These are phyloP conservation scores for Actenoides lindsayi DNA, from an alignment of 2,113 vertebrate genomes.

Conservation along the genomic window DNA sequence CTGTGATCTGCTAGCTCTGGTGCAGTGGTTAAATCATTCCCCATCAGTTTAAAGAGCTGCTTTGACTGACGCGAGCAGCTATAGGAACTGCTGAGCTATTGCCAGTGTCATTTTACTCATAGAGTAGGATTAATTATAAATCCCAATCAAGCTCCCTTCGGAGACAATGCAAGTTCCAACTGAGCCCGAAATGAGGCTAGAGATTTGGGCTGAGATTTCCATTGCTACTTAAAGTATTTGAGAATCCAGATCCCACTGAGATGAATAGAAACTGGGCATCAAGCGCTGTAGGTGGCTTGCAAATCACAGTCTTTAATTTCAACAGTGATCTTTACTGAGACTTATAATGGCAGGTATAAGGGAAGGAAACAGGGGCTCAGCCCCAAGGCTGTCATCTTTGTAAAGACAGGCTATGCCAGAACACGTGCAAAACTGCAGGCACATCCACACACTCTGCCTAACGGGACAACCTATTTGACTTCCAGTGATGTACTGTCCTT, in stretches of 20 bases:
- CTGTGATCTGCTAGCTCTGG: not conserved
- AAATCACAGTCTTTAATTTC: not conserved
- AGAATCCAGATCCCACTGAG: not conserved
- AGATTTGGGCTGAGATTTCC: not conserved
- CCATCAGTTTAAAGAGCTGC: not conserved
- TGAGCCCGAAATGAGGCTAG: not conserved
- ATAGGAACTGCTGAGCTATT: not conserved
- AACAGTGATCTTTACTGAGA: not conserved
- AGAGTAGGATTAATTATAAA: conserved; percentile 8
- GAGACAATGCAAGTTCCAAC: not conserved
- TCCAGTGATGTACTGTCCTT: not conserved
- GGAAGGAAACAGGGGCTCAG: not conserved
- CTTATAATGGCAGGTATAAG: not conserved
- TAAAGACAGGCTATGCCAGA: not conserved
- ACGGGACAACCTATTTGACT: not conserved
- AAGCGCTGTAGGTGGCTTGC: not conserved
- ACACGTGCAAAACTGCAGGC: not conserved
- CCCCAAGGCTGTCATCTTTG: not conserved
- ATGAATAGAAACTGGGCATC: not conserved
- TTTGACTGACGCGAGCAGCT: not conserved
- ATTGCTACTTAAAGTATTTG: not conserved
- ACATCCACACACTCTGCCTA: not conserved
- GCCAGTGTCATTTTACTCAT: not conserved
- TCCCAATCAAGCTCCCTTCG: not conserved
- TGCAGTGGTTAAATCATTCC: not conserved